Base-by-base conservation (phyloP, 2,113 vertebrate genomes). In the Trematomus loennbergii region DNA sequence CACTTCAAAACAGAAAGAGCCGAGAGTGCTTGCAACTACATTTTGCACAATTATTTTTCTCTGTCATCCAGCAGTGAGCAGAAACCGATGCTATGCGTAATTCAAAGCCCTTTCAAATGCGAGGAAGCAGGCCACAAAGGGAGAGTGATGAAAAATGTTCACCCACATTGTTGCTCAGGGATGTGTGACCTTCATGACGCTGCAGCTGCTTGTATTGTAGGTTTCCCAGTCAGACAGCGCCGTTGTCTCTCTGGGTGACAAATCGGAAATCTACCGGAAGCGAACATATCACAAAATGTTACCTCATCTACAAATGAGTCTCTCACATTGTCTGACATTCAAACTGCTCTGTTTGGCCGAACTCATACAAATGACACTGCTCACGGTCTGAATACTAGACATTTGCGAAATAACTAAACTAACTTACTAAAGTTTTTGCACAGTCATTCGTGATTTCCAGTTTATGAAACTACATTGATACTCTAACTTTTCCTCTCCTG, bases 161-260 rank as follows among this genome's bases (percentile, higher is more conserved):
- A 22, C 88, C 78, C 79, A 84, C 85, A 33, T 7, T 3, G 63
- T 4, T 46, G 75, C 65, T 20, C 22, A 45, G 53, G 40, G 52
- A 75, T 15, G 77, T 46, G 73, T 58, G 77, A 75, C 85, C 81
- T 86, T 86, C 53, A 49, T 68, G 78, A 80, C 12, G 75, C 72
- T 53, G 58, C 64, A 45, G 72, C 61, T 74, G 75, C 36, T 61
- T 65, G 61, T 40, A 53, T 79, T 10, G 10, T 5, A 60, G 60
- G 18, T 57, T 72, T 64, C 43, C 55, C 57, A 15, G 50, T 55
- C 33, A 67, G 20, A 15, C 46, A 5, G 10, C 0, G n/a, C 22
- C 60, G 72, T 69, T 70, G 58, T 81, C 62, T 74, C 29, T 33
- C 20, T n/a, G 29, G 20, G n/a, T 87, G 87, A 89, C 62, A 71